Base-by-base conservation (phyloP, 1,140 invertebrate genomes). In the Zeugodacus cucurbitae region DNA sequence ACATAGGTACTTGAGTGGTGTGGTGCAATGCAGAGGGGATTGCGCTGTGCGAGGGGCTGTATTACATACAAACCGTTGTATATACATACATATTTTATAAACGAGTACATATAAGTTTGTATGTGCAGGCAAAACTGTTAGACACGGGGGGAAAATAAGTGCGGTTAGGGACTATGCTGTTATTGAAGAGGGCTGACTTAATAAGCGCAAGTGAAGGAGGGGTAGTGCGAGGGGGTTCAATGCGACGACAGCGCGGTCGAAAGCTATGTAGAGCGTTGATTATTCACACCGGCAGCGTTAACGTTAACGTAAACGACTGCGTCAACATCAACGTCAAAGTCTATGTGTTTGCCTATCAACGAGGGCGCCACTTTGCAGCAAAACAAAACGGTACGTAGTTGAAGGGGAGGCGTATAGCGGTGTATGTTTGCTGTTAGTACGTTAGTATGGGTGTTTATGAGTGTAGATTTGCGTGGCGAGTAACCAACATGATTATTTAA, bases 291-390 rank as follows among this genome's bases (percentile, higher is more conserved):
- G 74, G n/a, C 41, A 82, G 41, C 41, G 74, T 82, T 26, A 82
- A 82, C 74, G 67, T 54, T 20, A 20, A 20, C 48, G 48, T 54
- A 2, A 20, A 54, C 48, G 14, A 2, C 37, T 11, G 20, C 67
- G 62, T 22, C 32, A 82, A n/a, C 41, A 41, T 0, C 74, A 26
- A 44, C 74, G 74, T 54, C 26, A 82, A 82, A n/a, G n/a, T n/a
- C n/a, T n/a, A n/a, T n/a, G n/a, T n/a, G 74, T 48, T 26, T 48
- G 74, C 74, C 74, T 82, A 82, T 82, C 74, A 48, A 82, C 44
- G 37, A 82, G 74, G 74, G 74, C 74, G 37, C 70, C 37, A 41
- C 70, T 74, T 67, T 67, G 29, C 17, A 41, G 70, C 70, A 74
- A 41, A 41, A 20, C 34, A 41, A 7, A 7, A 74, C 41, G 70